These are phyloP conservation scores for Chrysopilus asiliformis DNA, from an alignment of 2,888 invertebrate species.

Conservation along the genomic window DNA sequence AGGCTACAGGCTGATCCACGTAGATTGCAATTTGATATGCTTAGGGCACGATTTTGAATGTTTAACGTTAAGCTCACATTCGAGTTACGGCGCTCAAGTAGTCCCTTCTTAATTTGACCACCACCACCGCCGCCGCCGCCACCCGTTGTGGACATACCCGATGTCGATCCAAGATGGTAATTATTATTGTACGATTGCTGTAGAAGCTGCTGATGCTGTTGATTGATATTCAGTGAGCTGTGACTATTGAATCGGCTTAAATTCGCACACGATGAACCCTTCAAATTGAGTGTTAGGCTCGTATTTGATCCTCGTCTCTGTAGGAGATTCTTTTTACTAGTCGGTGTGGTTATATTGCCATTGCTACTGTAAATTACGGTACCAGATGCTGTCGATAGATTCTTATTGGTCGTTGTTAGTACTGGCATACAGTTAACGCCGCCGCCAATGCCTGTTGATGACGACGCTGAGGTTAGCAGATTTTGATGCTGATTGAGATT, in stretches of 20 bases:
- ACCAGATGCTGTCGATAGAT: background rate
- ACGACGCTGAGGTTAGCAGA: constrained; percentile 2
- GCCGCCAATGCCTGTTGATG: constrained; percentile 1
- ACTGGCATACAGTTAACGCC: background rate
- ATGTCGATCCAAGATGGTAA: background rate
- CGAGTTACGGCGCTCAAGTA: constrained; percentile 75
- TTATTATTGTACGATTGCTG: constrained; percentile 22
- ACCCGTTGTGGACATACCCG: background rate
- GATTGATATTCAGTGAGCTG: constrained; percentile 37
- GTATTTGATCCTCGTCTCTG: constrained; percentile 78
- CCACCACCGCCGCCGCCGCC: background rate
- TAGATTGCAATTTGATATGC: constrained; percentile 41
- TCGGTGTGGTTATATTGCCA: constrained; percentile 8
- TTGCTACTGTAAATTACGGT: background rate
- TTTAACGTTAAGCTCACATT: constrained; percentile 82
- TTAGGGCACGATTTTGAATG: constrained; percentile 38
- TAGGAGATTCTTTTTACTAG: constrained; percentile 47
- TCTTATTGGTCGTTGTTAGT: background rate
- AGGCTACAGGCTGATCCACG: constrained; percentile 39
- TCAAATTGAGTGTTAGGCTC: constrained; percentile 67
- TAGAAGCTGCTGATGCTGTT: constrained; percentile 27
- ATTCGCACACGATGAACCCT: constrained; percentile 32
- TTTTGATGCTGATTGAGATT: constrained; percentile 12
- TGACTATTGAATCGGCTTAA: constrained; percentile 45
- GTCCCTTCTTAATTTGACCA: constrained; percentile 41